phyloP scores from a whole-genome alignment of 2,113 vertebrate species.

The Labeo rohita region DNA sequence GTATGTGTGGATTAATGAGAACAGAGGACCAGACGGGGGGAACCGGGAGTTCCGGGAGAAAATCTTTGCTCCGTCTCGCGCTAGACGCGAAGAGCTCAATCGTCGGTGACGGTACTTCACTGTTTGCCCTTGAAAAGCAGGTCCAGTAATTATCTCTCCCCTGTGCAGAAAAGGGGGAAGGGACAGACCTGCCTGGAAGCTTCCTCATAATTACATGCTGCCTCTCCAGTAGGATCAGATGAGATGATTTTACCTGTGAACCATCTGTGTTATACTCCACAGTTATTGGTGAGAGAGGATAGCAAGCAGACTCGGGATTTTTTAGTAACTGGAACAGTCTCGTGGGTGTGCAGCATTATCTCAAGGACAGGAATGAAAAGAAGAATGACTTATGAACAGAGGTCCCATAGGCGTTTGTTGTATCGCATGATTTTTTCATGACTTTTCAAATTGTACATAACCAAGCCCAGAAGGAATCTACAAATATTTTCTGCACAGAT shows the following conservation, averaged over 20 bases:
- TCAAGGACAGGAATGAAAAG: constrained; percentile 15
- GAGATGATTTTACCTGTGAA: constrained; percentile 48
- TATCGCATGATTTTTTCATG: not conserved
- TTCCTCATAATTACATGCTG: constrained; percentile 59
- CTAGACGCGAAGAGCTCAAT: constrained; percentile 11
- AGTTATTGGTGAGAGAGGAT: constrained; percentile 27
- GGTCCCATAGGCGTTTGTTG: not conserved
- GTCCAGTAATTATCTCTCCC: constrained; percentile 59
- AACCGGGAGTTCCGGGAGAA: constrained; percentile 23
- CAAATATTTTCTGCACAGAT: not conserved
- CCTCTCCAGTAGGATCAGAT: constrained; percentile 51
- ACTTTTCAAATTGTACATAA: not conserved
- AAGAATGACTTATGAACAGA: not conserved
- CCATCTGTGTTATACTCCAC: constrained; percentile 27
- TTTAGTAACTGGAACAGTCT: not conserved
- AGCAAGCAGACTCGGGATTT: not conserved
- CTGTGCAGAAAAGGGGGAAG: constrained; percentile 56
- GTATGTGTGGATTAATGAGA: constrained; percentile 57
- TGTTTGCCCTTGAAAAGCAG: constrained; percentile 57
- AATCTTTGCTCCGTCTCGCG: constrained; percentile 21
- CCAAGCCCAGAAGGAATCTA: not conserved
- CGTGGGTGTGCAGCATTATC: not conserved
- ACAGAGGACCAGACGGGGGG: constrained; percentile 38
- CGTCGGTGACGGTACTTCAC: constrained; percentile 36
- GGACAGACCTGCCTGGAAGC: constrained; percentile 57